Evolutionary conservation across 1,140 invertebrate genomes (phyloP), one percentile per base, ranked within the genome.

Genomic region (Melipona quadrifasciata): DNA sequence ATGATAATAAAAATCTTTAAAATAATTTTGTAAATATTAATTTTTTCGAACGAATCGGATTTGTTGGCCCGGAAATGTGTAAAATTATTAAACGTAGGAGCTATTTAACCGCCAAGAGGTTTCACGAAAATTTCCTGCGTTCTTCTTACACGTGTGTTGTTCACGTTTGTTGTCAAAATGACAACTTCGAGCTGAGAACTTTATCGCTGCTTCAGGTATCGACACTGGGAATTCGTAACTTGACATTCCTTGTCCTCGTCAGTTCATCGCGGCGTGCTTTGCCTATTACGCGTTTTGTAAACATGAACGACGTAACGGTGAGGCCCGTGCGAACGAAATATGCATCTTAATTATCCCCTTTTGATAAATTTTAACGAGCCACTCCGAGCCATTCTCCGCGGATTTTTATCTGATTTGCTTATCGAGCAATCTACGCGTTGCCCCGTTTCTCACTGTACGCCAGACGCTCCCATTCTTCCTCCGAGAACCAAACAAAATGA

Each of bases 281-380:
- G 24, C 27, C 57, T 71, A 64, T 79, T 79, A 72, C 67, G 61
- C 53, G 31, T 84, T 84, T 84, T 78, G 82, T 79, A 84, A 47
- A 72, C 67, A 27, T 79, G 71, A 84, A 84, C 75, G 67, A 84
- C 67, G 76, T 84, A 84, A 84, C 82, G 82, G 82, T 79, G 76
- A n/a, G 47, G 27, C 57, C 67, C 76, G 67, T 84, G 82, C 57
- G 82, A 84, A 84, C 75, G 39, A 79, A 84, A 84, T 84, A 84
- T 71, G 76, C 79, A 72, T 71, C 67, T 84, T 84, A 84, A 84
- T 79, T 71, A 79, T 79, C 57, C 76, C 8, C 55, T 12, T 84
- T 71, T 79, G 82, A 71, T 84, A 71, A 84, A 53, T 79, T 47
- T 84, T 84, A 84, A 84, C 76, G 82, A 84, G 82, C 16, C 68